A percentile compares a stretch with the other conserved stretches of the same genome.
Conservation (phyloP, 2,888 invertebrate species). For the Tanypteryx hageni region DNA sequence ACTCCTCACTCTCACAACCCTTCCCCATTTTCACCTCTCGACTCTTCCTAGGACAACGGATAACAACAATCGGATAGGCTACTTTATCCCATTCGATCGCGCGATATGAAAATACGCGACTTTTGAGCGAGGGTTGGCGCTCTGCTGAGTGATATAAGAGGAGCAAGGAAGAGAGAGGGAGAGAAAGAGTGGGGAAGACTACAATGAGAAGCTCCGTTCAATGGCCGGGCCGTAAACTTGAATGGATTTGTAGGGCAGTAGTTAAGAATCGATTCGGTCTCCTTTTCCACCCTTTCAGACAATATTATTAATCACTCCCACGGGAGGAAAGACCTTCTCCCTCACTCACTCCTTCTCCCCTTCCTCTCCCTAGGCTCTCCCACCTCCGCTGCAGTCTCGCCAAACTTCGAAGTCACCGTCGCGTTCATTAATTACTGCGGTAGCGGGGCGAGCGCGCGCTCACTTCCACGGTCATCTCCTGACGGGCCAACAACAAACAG, state of each 20-base stretch:
- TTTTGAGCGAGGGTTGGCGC: too few species aligned
- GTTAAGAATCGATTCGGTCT: constrained; percentile 39
- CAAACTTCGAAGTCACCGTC: constrained; percentile 53
- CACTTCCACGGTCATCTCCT: background rate
- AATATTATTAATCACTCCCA: constrained; percentile 61
- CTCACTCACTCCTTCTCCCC: too few species aligned
- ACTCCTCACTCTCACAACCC: background rate
- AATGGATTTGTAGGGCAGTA: constrained; percentile 60
- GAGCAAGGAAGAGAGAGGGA: background rate
- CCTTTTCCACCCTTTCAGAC: constrained; percentile 28
- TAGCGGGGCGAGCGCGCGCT: background rate
- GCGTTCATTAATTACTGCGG: constrained; percentile 52
- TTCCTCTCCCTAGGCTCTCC: background rate
- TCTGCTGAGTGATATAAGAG: background rate
- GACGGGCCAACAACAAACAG: constrained; percentile 56
- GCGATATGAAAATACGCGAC: too few species aligned
- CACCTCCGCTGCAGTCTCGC: constrained; percentile 28
- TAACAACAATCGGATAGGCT: too few species aligned
- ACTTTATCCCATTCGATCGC: too few species aligned
- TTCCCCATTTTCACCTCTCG: too few species aligned
- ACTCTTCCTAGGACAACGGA: too few species aligned
- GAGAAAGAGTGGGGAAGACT: background rate
- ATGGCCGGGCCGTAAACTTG: constrained; percentile 25
- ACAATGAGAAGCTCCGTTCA: constrained; percentile 23
- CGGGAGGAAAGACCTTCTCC: background rate